Evolutionary conservation across 1,140 invertebrate genomes (phyloP).

Genomic region (Arion vulgaris): DNA sequence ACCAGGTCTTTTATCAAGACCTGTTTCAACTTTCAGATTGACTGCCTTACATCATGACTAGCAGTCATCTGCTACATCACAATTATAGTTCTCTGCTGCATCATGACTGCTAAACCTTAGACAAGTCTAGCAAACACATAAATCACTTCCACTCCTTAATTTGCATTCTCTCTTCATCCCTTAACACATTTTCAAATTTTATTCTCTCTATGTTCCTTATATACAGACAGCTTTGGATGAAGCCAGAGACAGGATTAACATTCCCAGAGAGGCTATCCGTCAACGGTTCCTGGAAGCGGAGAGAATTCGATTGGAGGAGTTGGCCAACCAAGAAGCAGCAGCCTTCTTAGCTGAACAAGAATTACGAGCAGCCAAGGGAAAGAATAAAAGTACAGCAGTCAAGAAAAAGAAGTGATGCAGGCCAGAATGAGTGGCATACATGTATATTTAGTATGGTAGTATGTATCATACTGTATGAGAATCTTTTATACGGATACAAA

Average conservation of each 20-base stretch:
- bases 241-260: constrained; percentile 62
- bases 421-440: background rate
- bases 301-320: constrained; percentile 61
- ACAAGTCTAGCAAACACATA: too few relatives aligned
- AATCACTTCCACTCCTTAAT: too few relatives aligned
- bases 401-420: background rate
- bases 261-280: constrained; percentile 69
- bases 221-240: constrained; percentile 66
- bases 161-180: too few relatives aligned
- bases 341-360: constrained; percentile 64
- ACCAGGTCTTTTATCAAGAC: too few relatives aligned
- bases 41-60: too few relatives aligned
- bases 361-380: constrained; percentile 67
- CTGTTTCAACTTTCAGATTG: too few relatives aligned
- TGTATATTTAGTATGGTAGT: too few relatives aligned
- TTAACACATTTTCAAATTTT: background rate
- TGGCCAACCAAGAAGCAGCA: constrained; percentile 66
- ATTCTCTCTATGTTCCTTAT: background rate
- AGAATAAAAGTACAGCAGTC: constrained; percentile 53
- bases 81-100: too few relatives aligned
- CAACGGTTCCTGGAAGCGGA: constrained; percentile 70
- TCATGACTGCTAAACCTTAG: too few relatives aligned
- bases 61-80: too few relatives aligned
- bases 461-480: too few relatives aligned
- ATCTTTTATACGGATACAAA: too few relatives aligned